These are phyloP conservation scores for Cynoglossus semilaevis DNA, from an alignment of 2,113 vertebrate species.

Conservation along the genomic window DNA sequence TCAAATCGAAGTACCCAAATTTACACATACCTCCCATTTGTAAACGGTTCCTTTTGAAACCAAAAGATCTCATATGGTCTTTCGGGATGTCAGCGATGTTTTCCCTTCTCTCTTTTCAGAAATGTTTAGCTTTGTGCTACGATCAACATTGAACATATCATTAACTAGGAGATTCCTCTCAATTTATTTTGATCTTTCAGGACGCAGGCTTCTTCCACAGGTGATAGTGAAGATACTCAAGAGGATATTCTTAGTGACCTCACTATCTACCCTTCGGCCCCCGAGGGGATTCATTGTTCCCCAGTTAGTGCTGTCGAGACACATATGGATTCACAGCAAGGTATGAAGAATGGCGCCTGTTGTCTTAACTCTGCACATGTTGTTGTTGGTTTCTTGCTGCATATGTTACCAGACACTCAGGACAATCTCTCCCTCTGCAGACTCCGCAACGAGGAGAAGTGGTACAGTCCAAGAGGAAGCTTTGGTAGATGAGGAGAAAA, in stretches of 20 bases:
- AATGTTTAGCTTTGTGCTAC: too few relatives aligned
- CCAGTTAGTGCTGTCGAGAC: slow-evolving; percentile 84
- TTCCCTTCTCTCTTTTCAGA: too few relatives aligned
- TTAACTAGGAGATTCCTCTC: too few relatives aligned
- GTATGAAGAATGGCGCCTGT: slow-evolving; percentile 32
- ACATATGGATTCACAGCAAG: slow-evolving; percentile 80
- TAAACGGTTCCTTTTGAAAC: too few relatives aligned
- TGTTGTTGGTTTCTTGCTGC: too few relatives aligned
- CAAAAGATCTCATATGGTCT: too few relatives aligned
- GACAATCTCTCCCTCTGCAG: slow-evolving; percentile 48
- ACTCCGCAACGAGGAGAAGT: slow-evolving; percentile 50
- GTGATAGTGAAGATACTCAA: slow-evolving; percentile 77
- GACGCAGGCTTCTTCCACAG: slow-evolving; percentile 77
- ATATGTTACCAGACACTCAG: too few relatives aligned
- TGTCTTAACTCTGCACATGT: too few relatives aligned
- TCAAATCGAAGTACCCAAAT: too few relatives aligned
- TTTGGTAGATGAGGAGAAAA: slow-evolving; percentile 93
- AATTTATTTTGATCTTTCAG: slow-evolving; percentile 61
- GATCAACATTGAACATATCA: too few relatives aligned
- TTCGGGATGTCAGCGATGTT: too few relatives aligned
- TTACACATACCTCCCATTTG: too few relatives aligned
- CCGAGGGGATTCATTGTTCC: slow-evolving; percentile 74
- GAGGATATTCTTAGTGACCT: slow-evolving; percentile 83
- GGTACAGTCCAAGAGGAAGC: slow-evolving; percentile 80
- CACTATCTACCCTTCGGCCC: slow-evolving; percentile 81